phyloP scores from a whole-genome alignment of 1,140 invertebrate species.

The Diachasmimorpha longicaudata region DNA sequence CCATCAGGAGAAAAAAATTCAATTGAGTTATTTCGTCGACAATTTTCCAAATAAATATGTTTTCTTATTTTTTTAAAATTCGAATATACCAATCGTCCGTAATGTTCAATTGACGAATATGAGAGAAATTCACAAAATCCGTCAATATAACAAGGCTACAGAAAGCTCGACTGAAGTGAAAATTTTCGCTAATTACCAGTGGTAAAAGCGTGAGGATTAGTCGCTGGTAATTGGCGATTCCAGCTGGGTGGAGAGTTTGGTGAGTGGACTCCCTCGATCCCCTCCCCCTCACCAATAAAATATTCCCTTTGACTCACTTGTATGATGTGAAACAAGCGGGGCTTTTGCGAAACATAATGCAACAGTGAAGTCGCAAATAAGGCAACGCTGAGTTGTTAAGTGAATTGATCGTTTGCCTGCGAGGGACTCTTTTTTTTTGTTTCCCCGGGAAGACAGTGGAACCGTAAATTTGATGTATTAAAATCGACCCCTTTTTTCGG shows the following conservation, averaged over 20 bases:
- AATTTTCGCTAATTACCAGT: conserved; percentile 31
- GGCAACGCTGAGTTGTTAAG: conserved; percentile 24
- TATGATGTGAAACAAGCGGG: not conserved
- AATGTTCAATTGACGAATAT: not conserved
- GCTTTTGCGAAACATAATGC: conserved; percentile 24
- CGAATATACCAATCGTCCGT: no score
- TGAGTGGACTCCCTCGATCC: not conserved
- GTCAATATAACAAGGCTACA: not conserved
- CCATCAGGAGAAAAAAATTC: not conserved
- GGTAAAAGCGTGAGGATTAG: conserved; percentile 23
- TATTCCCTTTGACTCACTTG: conserved; percentile 49
- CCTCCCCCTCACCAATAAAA: conserved; percentile 32
- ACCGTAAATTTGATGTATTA: conserved; percentile 14
- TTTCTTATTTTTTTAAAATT: not conserved
- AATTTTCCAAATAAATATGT: not conserved
- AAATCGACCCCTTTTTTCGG: conserved; percentile 40
- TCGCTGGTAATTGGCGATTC: conserved; percentile 31
- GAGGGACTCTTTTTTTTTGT: not conserved
- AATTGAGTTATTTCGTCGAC: not conserved
- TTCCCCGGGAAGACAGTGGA: not conserved
- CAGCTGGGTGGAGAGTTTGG: conserved; percentile 18
- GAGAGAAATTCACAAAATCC: not conserved
- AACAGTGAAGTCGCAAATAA: conserved; percentile 28
- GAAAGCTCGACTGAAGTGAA: conserved; percentile 10
- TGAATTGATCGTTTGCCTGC: conserved; percentile 21